Evolutionary conservation across 1,140 invertebrate species (phyloP), one percentile per base, ranked within the genome.

Genomic region (Drosophila nebulosa): DNA sequence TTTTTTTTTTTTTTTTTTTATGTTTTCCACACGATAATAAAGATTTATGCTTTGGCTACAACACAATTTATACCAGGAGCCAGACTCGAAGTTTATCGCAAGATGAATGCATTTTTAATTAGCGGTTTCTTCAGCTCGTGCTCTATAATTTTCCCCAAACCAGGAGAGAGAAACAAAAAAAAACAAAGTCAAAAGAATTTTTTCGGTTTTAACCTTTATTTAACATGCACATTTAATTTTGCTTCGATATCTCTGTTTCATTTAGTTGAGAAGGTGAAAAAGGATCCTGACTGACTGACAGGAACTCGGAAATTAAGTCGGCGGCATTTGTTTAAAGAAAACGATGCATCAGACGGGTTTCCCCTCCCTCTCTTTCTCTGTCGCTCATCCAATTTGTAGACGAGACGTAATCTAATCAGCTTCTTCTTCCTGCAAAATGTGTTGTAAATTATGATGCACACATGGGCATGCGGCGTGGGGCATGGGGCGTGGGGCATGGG

Each of bases 101-200:
- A 62, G 60, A 62, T 30, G 60, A 62, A 62, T 62, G 60, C 60
- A 62, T 62, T 62, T 62, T 62, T 62, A 62, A 62, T 62, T 62
- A 62, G 42, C 24, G 60, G 60, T 30, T 62, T 62, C 27, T 46
- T 21, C 24, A 27, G 42, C 26, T 14, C 26, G 27, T 27, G 39
- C n/a, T 27, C 39, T 51, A 50, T 60, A 42, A 42, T 60, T 60
- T 60, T 10, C 30, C 6, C 12, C n/a, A 16, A 46, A 16, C 18
- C 16, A 18, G 16, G 16, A 46, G 7, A 18, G 36, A 39, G 14
- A 9, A 14, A 42, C 9, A 46, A 18, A 42, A 7, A 18, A 7
- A 42, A 6, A 18, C 7, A 18, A 46, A 21, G 2, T 16, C 4
- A 46, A 46, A 46, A n/a, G n/a, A 46, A 16, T 46, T 18, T 18